phyloP scores from a whole-genome alignment of 2,113 vertebrate species.

The Chaenogobius annularis region DNA sequence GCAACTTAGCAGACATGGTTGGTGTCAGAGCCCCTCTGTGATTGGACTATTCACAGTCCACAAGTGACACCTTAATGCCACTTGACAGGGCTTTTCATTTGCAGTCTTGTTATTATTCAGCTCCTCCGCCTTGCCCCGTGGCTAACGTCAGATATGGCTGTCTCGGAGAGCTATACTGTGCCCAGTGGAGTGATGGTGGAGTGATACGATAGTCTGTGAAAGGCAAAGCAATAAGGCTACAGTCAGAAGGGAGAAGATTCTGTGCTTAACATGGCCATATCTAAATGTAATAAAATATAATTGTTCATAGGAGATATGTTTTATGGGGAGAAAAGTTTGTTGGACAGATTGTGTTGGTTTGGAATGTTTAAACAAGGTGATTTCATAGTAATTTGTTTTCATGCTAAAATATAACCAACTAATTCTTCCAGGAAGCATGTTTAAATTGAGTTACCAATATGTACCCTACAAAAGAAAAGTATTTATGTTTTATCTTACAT shows the following conservation, averaged over 20 bases:
- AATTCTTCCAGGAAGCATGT: too few relatives aligned
- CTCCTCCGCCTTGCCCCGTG: constrained; percentile 11
- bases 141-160: constrained; percentile 32
- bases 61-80: constrained; percentile 47
- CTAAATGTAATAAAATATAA: not conserved
- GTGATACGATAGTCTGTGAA: constrained; percentile 11
- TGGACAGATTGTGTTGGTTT: not conserved
- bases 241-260: constrained; percentile 5
- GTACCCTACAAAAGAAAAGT: too few relatives aligned
- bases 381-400: not conserved
- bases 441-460: too few relatives aligned
- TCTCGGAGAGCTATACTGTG: constrained; percentile 36
- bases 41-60: not conserved
- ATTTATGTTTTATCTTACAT: too few relatives aligned
- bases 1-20: too few relatives aligned
- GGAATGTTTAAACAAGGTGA: not conserved
- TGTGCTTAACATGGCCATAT: not conserved
- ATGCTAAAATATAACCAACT: not conserved
- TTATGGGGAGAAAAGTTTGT: not conserved
- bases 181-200: constrained; percentile 6
- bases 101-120: constrained; percentile 32
- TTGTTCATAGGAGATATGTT: not conserved
- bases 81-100: constrained; percentile 49
- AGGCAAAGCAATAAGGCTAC: constrained; percentile 22
- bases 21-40: too few relatives aligned